phyloP scores from a whole-genome alignment of 1,140 invertebrate genomes.

The Drosophila repletoides region DNA sequence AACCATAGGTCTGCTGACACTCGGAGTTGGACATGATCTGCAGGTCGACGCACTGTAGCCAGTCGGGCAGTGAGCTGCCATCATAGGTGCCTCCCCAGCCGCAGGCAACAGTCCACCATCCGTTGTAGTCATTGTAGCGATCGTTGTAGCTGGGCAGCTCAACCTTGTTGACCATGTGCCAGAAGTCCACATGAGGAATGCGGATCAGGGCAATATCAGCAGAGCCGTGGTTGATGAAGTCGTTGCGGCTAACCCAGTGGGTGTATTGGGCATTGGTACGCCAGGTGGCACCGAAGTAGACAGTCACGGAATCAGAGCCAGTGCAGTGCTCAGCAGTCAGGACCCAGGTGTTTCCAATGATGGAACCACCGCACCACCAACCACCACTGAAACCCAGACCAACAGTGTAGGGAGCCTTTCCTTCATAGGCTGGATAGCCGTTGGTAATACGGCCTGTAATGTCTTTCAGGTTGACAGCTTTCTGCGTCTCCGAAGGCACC shows the following conservation, averaged over 20 bases:
- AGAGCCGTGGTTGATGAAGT: constrained; percentile 48
- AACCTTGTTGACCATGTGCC: constrained; percentile 46
- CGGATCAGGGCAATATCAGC: constrained; percentile 60
- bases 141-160: constrained; percentile 54
- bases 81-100: constrained; percentile 58
- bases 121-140: constrained; percentile 39
- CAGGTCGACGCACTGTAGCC: constrained; percentile 47
- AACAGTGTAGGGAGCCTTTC: constrained; percentile 83
- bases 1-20: constrained; percentile 26
- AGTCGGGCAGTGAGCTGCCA: constrained; percentile 45
- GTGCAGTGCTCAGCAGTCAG: constrained; percentile 83
- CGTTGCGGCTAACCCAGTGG: constrained; percentile 30
- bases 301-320: constrained; percentile 16
- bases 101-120: constrained; percentile 54
- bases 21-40: constrained; percentile 30
- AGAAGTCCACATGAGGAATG: constrained; percentile 54
- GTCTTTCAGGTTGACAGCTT: constrained; percentile 16
- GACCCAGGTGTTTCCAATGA: constrained; percentile 83
- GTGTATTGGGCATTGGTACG: constrained; percentile 55
- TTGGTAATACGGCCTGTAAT: constrained; percentile 34
- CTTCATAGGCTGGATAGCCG: constrained; percentile 54
- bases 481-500: not conserved
- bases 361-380: constrained; percentile 82
- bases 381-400: constrained; percentile 73
- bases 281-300: constrained; percentile 59